Conservation (phyloP, 2,888 invertebrate species). For the Phytoseiulus persimilis region DNA sequence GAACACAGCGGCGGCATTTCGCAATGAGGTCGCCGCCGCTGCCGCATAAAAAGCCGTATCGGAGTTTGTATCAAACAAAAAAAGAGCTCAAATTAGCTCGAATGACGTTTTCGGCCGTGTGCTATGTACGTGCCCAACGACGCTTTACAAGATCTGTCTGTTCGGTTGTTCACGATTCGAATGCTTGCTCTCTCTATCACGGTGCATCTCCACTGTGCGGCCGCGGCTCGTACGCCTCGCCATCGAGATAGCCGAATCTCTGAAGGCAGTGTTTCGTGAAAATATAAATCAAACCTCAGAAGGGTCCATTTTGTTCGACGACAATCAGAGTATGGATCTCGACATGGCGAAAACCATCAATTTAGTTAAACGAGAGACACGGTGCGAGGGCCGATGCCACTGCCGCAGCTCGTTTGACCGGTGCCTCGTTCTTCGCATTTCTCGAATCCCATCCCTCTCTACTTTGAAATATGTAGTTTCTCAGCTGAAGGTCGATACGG, state of each 20-base stretch:
- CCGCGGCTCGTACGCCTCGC: not conserved
- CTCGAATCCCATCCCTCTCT: not conserved
- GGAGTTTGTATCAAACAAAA: conserved; percentile 5
- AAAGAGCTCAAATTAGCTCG: not conserved
- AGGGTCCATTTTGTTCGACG: conserved; percentile 20
- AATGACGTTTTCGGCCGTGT: not conserved
- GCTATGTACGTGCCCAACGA: not conserved
- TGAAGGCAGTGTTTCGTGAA: conserved; percentile 10
- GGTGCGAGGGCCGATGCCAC: not conserved
- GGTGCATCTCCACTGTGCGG: not conserved
- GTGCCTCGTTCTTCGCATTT: not conserved
- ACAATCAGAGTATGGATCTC: not conserved
- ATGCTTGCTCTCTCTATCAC: not conserved
- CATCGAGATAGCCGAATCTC: not conserved
- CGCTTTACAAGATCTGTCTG: not conserved
- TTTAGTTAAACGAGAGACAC: not conserved
- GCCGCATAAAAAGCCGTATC: not conserved
- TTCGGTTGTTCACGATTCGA: not conserved
- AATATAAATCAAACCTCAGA: conserved; percentile 35
- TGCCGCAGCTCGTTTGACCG: not conserved
- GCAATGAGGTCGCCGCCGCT: not conserved
- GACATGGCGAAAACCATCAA: not conserved
- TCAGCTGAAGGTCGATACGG: not conserved
- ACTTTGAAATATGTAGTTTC: not conserved
- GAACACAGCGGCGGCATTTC: not conserved